Evolutionary conservation across 1,140 invertebrate species (phyloP), one percentile per base, ranked within the genome.

Genomic region (Ooceraea biroi): DNA sequence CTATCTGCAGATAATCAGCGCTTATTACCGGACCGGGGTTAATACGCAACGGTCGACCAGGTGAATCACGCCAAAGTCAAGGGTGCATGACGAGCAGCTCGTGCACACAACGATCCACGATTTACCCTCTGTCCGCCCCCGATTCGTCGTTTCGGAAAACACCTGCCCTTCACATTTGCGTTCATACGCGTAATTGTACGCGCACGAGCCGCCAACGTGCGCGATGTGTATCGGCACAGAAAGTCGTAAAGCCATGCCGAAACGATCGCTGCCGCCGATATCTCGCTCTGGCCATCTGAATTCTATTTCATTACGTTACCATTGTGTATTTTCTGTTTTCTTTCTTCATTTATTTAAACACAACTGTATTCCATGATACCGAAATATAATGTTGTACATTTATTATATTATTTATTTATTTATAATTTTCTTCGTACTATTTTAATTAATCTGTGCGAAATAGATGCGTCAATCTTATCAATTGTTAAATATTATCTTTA

Each of bases 1-100:
- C 82, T 87, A 87, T 87, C 86, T 84, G 68, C 73, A 88, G 90
- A 91, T 91, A 92, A 91, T 91, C 90, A 88, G 82, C 82, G 87
- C 87, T 87, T 85, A 89, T 87, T 90, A 87, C 74, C 71, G 30
- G 61, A 87, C 78, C 80, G 80, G 90, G 91, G 92, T 93, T 92
- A 91, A 93, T 90, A 91, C 82, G 90, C 92, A 93, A 94, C 93
- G 91, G 93, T 69, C 90, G 83, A 84, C 94, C 94, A 94, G 94
- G 94, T 94, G 94, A 94, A 94, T 94, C 93, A 94, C 94, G 93
- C 92, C 93, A 89, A 82, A 85, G 87, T 94, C 92, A 94, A 82
- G 84, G 88, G 88, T 85, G 90, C 94, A 93, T 94, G 93, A 94
- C 93, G 92, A 88, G 65, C 66, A 83, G 66, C 83, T 84, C 88